Percentiles rank a stretch among this genome's conserved stretches.
Evolutionary conservation across 1,140 invertebrate species (phyloP).

Genomic region (Trissolcus basalis): DNA sequence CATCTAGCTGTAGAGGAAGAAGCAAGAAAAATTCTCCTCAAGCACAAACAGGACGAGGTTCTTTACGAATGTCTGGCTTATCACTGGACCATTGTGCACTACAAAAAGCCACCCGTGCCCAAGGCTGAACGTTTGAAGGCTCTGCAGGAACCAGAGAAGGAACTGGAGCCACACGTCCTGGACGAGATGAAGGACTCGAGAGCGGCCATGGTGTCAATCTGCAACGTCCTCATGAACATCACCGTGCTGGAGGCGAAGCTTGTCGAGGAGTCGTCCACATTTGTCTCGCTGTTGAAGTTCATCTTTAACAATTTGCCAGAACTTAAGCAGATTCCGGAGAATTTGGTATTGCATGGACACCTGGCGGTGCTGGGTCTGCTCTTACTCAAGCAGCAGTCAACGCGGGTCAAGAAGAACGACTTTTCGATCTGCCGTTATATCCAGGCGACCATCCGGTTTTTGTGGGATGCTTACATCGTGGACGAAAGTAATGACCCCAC

Average conservation of each 20-base stretch:
- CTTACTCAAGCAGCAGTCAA: slow-evolving; percentile 88
- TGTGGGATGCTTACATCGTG: slow-evolving; percentile 94
- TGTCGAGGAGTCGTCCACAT: slow-evolving; percentile 85
- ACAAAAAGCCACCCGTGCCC: slow-evolving; percentile 87
- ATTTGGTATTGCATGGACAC: slow-evolving; percentile 89
- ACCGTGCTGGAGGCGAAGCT: slow-evolving; percentile 90
- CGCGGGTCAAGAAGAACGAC: slow-evolving; percentile 88
- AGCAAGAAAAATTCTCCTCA: slow-evolving; percentile 86
- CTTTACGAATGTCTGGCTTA: slow-evolving; percentile 86
- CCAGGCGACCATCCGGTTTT: slow-evolving; percentile 89
- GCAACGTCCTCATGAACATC: slow-evolving; percentile 94
- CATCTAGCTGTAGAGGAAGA: slow-evolving; percentile 93
- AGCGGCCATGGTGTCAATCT: slow-evolving; percentile 88
- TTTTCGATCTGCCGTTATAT: slow-evolving; percentile 92
- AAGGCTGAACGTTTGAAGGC: slow-evolving; percentile 85
- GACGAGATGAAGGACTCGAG: slow-evolving; percentile 90
- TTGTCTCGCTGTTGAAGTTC: slow-evolving; percentile 88
- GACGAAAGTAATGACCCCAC: slow-evolving; percentile 90
- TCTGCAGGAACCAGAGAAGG: slow-evolving; percentile 83
- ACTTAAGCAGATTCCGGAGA: slow-evolving; percentile 87
- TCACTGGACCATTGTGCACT: slow-evolving; percentile 91
- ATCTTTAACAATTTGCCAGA: slow-evolving; percentile 91
- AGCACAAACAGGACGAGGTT: slow-evolving; percentile 86
- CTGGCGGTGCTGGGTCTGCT: slow-evolving; percentile 88
- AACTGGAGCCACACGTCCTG: slow-evolving; percentile 82